Evolutionary conservation across 2,797 vertebrate genomes (phyloP).

Genomic region (Thalassophryne amazonica): DNA sequence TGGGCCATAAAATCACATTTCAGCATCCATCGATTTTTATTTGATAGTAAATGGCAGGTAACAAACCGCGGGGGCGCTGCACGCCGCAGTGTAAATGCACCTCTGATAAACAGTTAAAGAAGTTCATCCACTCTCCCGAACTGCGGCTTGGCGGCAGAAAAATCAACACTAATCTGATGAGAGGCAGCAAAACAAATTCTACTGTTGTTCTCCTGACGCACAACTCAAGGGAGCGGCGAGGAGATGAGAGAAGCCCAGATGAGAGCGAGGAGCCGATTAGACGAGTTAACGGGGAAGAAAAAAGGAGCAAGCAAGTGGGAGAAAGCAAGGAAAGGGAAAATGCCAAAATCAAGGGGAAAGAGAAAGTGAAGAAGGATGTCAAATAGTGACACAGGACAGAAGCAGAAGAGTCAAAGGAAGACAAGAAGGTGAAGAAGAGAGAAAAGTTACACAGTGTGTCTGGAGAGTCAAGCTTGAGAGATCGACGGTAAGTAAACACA

Average conservation of each 20-base stretch:
- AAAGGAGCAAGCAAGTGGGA: not conserved
- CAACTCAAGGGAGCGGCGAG: constrained; percentile 41
- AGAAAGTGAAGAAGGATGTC: no score
- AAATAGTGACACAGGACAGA: not conserved
- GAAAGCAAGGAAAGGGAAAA: constrained; percentile 2
- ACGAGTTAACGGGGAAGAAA: not conserved
- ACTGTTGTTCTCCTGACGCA: constrained; percentile 68
- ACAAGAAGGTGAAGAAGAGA: not conserved
- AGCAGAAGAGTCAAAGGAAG: not conserved
- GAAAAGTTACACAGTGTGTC: not conserved
- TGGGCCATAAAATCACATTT: constrained; percentile 67
- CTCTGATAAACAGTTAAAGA: constrained; percentile 84
- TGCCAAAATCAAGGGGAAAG: not conserved
- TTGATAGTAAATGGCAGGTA: constrained; percentile 82
- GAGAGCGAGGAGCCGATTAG: not conserved
- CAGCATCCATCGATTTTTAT: constrained; percentile 78
- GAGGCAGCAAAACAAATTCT: constrained; percentile 87
- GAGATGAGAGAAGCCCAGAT: not conserved
- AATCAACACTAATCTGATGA: constrained; percentile 94
- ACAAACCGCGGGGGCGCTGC: constrained; percentile 71
- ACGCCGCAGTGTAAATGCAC: constrained; percentile 67
- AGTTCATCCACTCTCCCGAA: constrained; percentile 82
- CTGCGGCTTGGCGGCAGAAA: constrained; percentile 77
- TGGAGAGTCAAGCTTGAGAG: no score
- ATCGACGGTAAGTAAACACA: no score